These are phyloP conservation scores for Cephus pulcher DNA, from an alignment of 2,888 invertebrate genomes.

Conservation along the genomic window DNA sequence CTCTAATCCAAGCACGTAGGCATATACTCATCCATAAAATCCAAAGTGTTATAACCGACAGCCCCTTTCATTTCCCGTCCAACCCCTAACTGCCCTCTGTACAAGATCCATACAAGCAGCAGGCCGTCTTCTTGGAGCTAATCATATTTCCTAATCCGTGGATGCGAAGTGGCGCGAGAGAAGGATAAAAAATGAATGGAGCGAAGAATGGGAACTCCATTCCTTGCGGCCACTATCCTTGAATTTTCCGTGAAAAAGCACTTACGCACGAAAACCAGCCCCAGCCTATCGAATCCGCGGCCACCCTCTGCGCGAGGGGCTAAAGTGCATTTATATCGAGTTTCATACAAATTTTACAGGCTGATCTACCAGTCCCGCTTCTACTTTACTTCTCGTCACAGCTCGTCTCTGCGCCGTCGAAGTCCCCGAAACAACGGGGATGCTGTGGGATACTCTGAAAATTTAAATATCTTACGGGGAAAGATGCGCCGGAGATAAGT, in stretches of 20 bases:
- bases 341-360: slow-evolving; percentile 45
- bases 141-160: slow-evolving; percentile 64
- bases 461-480: too few relatives aligned
- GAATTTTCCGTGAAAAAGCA: slow-evolving; percentile 65
- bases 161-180: slow-evolving; percentile 42
- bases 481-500: too few relatives aligned
- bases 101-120: slow-evolving; percentile 45
- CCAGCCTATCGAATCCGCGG: too few relatives aligned
- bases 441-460: too few relatives aligned
- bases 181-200: slow-evolving; percentile 16
- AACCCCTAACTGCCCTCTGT: slow-evolving; percentile 15
- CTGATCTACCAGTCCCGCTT: too few relatives aligned
- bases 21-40: slow-evolving; percentile 54
- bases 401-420: too few relatives aligned
- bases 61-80: slow-evolving; percentile 28
- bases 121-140: slow-evolving; percentile 48
- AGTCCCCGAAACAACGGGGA: too few relatives aligned
- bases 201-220: slow-evolving; percentile 36
- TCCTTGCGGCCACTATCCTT: slow-evolving; percentile 57
- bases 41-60: slow-evolving; percentile 36
- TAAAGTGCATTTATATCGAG: slow-evolving; percentile 58
- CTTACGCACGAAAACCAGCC: slow-evolving; percentile 46
- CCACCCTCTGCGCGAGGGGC: slow-evolving; percentile 25
- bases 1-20: slow-evolving; percentile 43
- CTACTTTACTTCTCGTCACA: too few relatives aligned